phyloP scores from a whole-genome alignment of 2,113 vertebrate species.

The Bujurquina vittata region DNA sequence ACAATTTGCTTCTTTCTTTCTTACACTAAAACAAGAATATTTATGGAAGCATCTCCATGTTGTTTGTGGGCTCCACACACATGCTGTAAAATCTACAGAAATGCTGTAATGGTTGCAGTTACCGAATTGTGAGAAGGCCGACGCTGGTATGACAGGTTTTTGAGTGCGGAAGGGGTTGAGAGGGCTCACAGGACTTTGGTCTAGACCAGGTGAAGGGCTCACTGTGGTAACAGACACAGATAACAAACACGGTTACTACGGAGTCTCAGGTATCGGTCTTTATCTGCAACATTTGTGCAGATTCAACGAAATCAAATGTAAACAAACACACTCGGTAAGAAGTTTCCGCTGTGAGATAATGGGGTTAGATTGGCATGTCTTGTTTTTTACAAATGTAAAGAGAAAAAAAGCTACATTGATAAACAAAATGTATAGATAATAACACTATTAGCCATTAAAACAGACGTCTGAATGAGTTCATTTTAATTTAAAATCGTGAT shows the following conservation, averaged over 20 bases:
- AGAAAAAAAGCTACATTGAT: background rate
- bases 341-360: slow-evolving; percentile 1
- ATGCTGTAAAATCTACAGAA: background rate
- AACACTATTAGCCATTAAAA: no score
- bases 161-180: slow-evolving; percentile 63
- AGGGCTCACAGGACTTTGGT: slow-evolving; percentile 44
- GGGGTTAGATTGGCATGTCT: background rate
- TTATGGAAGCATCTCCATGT: background rate
- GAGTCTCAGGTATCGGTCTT: background rate
- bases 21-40: background rate
- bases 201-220: slow-evolving; percentile 14
- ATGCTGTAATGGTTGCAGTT: slow-evolving; percentile 17
- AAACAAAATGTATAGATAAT: background rate
- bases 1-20: background rate
- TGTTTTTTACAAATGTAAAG: background rate
- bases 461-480: background rate
- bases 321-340: slow-evolving; percentile 19
- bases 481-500: background rate
- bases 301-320: slow-evolving; percentile 21
- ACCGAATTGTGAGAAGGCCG: slow-evolving; percentile 71
- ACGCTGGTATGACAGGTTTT: slow-evolving; percentile 30
- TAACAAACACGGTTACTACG: slow-evolving; percentile 11
- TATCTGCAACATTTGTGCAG: background rate
- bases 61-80: background rate
- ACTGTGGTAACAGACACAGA: slow-evolving; percentile 40